Evolutionary conservation across 2,888 invertebrate genomes (phyloP).

Genomic region (Neoascia interrupta): DNA sequence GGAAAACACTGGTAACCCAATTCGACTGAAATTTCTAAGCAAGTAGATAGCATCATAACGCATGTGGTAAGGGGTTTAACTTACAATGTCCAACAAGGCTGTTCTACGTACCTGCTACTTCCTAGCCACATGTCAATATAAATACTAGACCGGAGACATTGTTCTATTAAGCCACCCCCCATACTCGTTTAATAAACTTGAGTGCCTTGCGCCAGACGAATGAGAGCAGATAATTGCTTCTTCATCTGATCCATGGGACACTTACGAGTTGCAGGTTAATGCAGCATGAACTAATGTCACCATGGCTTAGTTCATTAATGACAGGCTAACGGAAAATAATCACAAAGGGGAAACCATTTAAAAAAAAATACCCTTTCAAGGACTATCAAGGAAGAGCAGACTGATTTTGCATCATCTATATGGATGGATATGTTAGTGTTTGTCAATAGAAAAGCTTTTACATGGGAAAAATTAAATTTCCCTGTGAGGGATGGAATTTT

Average conservation of each 20-base stretch:
- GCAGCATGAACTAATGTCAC: slow-evolving; percentile 28
- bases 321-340: slow-evolving; percentile 32
- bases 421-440: background rate
- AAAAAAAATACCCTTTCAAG: slow-evolving; percentile 36
- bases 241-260: slow-evolving; percentile 28
- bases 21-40: no score
- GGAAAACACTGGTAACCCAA: slow-evolving; percentile 13
- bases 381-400: slow-evolving; percentile 39
- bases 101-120: no score
- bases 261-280: slow-evolving; percentile 20
- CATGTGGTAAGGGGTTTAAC: no score
- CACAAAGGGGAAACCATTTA: slow-evolving; percentile 36
- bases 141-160: slow-evolving; percentile 9
- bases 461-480: slow-evolving; percentile 23
- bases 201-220: slow-evolving; percentile 31
- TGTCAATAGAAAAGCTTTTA: slow-evolving; percentile 6
- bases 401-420: slow-evolving; percentile 7
- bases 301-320: slow-evolving; percentile 56
- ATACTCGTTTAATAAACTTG: no score
- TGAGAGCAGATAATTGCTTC: slow-evolving; percentile 30
- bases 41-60: no score
- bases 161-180: slow-evolving; percentile 15
- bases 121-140: no score
- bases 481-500: background rate
- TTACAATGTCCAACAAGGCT: no score